Base-by-base conservation (phyloP, 2,113 vertebrate genomes). In the Electrona antarctica region DNA sequence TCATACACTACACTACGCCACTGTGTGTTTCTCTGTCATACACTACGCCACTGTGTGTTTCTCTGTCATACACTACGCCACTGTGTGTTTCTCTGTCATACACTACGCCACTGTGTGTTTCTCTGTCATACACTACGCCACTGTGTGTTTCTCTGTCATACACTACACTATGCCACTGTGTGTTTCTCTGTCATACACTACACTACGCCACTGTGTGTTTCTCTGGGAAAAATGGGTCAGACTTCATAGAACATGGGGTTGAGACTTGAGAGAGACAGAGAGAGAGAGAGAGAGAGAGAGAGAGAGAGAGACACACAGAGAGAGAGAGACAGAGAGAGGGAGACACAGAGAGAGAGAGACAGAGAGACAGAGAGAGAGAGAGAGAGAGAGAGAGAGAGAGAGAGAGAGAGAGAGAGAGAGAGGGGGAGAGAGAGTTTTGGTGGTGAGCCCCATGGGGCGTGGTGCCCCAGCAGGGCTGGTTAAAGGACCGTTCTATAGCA, bases 201-300 rank as follows among this genome's bases (percentile, higher is more conserved):
- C 21, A 21, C 21, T 21, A 21, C 21, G 21, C 1, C 21, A 56
- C 29, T 5, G 6, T 52, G 28, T 13, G 28, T 14, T 63, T 52
- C 21, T 47, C 15, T 47, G 33, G 33, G 28, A 13, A 54, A 79
- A 73, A 6, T 64, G 57, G 71, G 67, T 69, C 51, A 65, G 50
- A 9, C 50, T 46, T 67, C 47, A 58, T 58, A 48, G 71, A 73
- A 73, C 45, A 66, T 59, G 47, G 67, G 21, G 45, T 54, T 59
- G n/a, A 72, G 14, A 61, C 21, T 21, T 21, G 49, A 65, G n/a
- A 69, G 13, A 33, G 69, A 57, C 4, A 57, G 7, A 14, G 55
- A 57, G 55, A 57, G 55, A 57, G 55, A 14, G 55, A 57, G 55
- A 57, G 55, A 15, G 55, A 57, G 55, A 46, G 60, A 47, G 60